Conservation (phyloP, 2,797 vertebrate genomes). For the Anas georgica region DNA sequence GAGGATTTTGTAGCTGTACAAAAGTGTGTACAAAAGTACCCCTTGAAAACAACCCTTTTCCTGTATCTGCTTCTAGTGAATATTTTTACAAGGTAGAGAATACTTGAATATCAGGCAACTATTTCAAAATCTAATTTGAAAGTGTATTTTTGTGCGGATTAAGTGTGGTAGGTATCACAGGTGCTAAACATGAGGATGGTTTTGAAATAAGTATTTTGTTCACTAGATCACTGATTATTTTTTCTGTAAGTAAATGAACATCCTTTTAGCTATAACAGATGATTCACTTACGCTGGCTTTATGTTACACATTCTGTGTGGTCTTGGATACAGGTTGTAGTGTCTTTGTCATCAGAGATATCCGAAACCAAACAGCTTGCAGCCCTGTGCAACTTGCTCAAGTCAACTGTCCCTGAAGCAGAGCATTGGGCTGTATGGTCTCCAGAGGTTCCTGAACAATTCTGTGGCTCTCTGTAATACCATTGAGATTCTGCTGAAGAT, state of each 20-base stretch:
- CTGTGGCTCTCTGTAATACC: background rate
- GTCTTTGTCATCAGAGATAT: background rate
- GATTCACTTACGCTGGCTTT: background rate
- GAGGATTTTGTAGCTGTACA: background rate
- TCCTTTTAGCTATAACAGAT: background rate
- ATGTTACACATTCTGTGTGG: background rate
- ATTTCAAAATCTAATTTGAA: background rate
- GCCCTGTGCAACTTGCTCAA: background rate
- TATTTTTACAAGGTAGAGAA: background rate
- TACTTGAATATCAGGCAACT: background rate
- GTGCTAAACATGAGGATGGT: background rate
- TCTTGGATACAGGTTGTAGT: background rate
- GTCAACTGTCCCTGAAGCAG: background rate
- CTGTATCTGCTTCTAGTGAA: background rate
- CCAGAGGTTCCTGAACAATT: background rate
- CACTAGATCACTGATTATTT: background rate
- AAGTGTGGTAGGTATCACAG: background rate
- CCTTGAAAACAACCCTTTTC: background rate
- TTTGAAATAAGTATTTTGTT: background rate
- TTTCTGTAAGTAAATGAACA: background rate
- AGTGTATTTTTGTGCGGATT: background rate
- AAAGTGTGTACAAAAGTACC: background rate
- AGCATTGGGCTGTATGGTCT: background rate
- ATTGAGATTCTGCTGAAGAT: background rate
- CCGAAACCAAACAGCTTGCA: no score